Base-by-base conservation (phyloP, 92 coral and sea anemone species). In the Paragorgia papillata region DNA sequence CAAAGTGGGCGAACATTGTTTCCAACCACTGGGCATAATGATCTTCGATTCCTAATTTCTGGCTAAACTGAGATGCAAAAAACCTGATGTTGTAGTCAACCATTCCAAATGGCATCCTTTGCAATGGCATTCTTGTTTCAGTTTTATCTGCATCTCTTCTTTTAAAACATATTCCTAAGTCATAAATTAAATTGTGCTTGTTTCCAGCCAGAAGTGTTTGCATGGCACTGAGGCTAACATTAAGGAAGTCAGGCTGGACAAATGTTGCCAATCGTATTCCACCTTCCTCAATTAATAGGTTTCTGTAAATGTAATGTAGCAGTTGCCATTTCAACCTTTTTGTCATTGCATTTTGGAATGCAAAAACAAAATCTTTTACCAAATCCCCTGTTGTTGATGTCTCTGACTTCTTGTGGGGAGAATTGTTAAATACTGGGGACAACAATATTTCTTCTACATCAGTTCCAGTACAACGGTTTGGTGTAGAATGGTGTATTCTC, bases 1-100 rank as follows among this genome's bases (percentile, higher is more conserved):
- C 89, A 85, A 85, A 88, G 37, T 82, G 89, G 3, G 87, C 39
- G 32, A 61, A 82, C 92, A 88, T 85, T 10, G 89, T 85, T 50
- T 59, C 82, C 1, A 71, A n/a, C 87, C 89, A 85, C 31, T 69
- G 20, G 5, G 71, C 84, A 82, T 85, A 78, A 34, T 88, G 87
- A 22, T 79, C 80, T 50, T 85, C 87, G 7, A 73, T 70, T 37
- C 78, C 70, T n/a, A 88, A 44, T 29, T 80, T 88, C 37, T 80
- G 83, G 0, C 80, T 75, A 20, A 22, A 54, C 43, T 24, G n/a
- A n/a, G 62, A 22, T 1, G 83, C 67, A 53, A 76, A 79, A 41
- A 69, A 87, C 2, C 79, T 28, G 24, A 87, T 79, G 64, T 84
- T 84, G 51, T 84, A 84, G 57, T 79, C 84, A 24, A 79, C 57